phyloP scores from a whole-genome alignment of 2,888 invertebrate species.

The Aspidiotus rigidus region DNA sequence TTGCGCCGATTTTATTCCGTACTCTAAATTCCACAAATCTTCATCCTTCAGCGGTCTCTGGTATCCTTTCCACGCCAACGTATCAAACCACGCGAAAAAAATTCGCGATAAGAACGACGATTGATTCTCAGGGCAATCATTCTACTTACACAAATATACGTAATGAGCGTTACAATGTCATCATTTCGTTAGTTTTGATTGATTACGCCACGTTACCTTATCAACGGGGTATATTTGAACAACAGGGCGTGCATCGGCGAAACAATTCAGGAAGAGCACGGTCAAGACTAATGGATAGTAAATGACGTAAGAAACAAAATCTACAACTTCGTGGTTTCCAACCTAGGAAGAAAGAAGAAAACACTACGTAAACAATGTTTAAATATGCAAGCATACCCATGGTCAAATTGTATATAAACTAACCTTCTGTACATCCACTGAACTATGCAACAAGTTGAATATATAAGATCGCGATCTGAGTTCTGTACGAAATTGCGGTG shows the following conservation, averaged over 20 bases:
- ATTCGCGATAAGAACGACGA: constrained; percentile 79
- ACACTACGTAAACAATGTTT: neutral
- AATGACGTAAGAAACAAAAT: constrained; percentile 67
- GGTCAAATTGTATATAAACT: neutral
- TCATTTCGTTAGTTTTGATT: too few species aligned
- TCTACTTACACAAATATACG: constrained; percentile 48
- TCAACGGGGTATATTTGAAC: constrained; percentile 60
- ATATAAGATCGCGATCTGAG: neutral
- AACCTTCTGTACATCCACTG: neutral
- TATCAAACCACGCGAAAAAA: constrained; percentile 85
- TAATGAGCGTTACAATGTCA: neutral
- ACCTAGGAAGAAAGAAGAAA: constrained; percentile 39
- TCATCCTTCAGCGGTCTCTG: constrained; percentile 65
- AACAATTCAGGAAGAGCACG: constrained; percentile 68
- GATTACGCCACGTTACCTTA: constrained; percentile 47
- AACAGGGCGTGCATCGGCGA: constrained; percentile 63
- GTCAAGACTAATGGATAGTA: constrained; percentile 62
- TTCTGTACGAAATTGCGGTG: constrained; percentile 56
- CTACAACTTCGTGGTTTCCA: constrained; percentile 35
- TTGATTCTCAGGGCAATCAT: constrained; percentile 75
- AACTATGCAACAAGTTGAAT: too few species aligned
- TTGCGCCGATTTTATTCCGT: constrained; percentile 66
- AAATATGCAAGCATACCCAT: neutral
- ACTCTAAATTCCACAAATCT: constrained; percentile 85
- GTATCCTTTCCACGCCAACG: constrained; percentile 74